phyloP scores from a whole-genome alignment of 2,797 vertebrate species.

The Cossypha polioptera region DNA sequence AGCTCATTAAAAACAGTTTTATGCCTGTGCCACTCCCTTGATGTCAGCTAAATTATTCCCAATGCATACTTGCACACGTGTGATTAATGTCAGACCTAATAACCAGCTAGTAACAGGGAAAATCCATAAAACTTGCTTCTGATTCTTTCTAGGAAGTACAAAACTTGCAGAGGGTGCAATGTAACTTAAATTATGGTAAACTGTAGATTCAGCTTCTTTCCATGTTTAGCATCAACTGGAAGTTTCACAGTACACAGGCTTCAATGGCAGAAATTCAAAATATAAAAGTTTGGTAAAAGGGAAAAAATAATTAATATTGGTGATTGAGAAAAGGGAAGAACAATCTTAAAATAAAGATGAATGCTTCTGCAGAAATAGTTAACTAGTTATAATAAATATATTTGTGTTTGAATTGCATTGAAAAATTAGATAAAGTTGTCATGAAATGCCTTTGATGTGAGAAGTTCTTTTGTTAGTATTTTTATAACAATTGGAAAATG shows the following conservation, averaged over 20 bases:
- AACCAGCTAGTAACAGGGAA: not conserved
- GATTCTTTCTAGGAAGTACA: not conserved
- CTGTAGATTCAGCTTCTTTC: not conserved
- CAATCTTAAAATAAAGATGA: not conserved
- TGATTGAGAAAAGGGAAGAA: not conserved
- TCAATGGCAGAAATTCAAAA: not conserved
- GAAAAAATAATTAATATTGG: not conserved
- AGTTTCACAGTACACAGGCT: not conserved
- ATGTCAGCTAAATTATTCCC: not conserved
- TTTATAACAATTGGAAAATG: not conserved
- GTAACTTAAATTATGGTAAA: not conserved
- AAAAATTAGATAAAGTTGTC: not conserved
- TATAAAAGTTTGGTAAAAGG: not conserved
- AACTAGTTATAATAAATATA: not conserved
- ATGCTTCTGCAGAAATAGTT: not conserved
- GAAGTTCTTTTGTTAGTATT: not conserved
- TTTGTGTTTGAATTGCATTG: not conserved
- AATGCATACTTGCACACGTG: not conserved
- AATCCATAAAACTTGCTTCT: not conserved
- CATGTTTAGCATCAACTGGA: not conserved
- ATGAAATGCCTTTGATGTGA: not conserved
- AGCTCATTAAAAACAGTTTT: not conserved
- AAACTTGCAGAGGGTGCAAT: not conserved
- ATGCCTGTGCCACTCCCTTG: not conserved
- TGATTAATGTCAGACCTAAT: not conserved